These are phyloP conservation scores for Drosophila meridionalis DNA, from an alignment of 2,888 invertebrate genomes.

Conservation along the genomic window DNA sequence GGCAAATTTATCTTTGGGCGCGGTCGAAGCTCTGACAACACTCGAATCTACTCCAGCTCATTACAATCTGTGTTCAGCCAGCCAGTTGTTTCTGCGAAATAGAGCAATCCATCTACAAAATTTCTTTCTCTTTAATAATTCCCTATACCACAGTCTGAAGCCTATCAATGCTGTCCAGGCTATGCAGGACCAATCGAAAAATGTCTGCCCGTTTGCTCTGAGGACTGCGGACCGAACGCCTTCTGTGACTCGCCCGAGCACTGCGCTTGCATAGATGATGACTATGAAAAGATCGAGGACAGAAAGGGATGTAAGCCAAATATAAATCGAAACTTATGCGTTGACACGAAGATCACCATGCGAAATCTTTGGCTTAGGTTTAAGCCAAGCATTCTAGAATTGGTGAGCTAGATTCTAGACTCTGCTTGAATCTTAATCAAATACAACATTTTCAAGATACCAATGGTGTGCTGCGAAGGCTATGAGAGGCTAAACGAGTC, in stretches of 20 bases:
- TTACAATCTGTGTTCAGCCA: background rate
- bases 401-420: background rate
- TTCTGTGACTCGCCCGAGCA: slow-evolving; percentile 12
- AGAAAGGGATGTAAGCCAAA: background rate
- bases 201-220: slow-evolving; percentile 19
- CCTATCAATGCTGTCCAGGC: slow-evolving; percentile 20
- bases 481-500: slow-evolving; percentile 6
- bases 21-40: background rate
- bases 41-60: background rate
- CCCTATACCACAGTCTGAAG: background rate
- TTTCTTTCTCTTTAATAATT: background rate
- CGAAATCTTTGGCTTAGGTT: background rate
- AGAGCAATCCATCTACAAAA: no score
- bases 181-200: slow-evolving; percentile 17
- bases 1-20: background rate
- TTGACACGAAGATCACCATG: no score
- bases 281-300: background rate
- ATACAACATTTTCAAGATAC: background rate
- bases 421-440: background rate
- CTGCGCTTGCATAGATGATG: slow-evolving; percentile 13
- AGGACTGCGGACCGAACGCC: slow-evolving; percentile 9
- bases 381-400: background rate
- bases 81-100: no score
- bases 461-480: slow-evolving; percentile 6
- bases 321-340: slow-evolving; percentile 8